Evolutionary conservation across 1,140 invertebrate genomes (phyloP).

Genomic region (Drosophila gunungcola): DNA sequence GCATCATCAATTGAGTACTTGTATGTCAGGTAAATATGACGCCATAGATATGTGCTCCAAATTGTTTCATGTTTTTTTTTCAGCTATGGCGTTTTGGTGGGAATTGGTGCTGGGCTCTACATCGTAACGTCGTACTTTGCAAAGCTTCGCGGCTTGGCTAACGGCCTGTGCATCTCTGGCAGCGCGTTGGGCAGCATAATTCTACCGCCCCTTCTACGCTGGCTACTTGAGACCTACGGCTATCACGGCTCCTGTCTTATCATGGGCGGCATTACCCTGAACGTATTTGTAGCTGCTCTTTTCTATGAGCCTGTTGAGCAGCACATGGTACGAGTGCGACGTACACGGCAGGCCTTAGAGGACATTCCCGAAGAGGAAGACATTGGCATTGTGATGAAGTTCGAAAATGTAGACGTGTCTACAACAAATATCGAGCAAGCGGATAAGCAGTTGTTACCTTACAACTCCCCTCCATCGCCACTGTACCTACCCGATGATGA

Average conservation of each 20-base stretch:
- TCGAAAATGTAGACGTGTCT: conserved; percentile 81
- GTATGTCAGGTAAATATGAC: conserved; percentile 88
- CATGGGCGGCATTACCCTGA: conserved; percentile 92
- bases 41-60: neutral
- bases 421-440: conserved; percentile 52
- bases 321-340: conserved; percentile 89
- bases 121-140: conserved; percentile 96
- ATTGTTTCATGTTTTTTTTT: conserved; percentile 57
- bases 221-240: conserved; percentile 89
- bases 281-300: conserved; percentile 91
- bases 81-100: conserved; percentile 93
- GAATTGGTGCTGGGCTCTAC: conserved; percentile 92
- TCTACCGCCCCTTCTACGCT: conserved; percentile 90
- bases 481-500: conserved; percentile 72
- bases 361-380: conserved; percentile 83
- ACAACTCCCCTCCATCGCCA: conserved; percentile 70
- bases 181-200: conserved; percentile 93
- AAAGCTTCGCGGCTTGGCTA: conserved; percentile 91
- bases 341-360: conserved; percentile 64
- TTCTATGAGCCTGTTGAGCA: conserved; percentile 93
- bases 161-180: conserved; percentile 95
- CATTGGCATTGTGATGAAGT: conserved; percentile 82
- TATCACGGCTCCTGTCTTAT: conserved; percentile 92
- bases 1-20: conserved; percentile 91
- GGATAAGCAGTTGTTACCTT: conserved; percentile 62